These are phyloP conservation scores for Eira barbara DNA, from an alignment of 2,113 vertebrate species.

Conservation along the genomic window DNA sequence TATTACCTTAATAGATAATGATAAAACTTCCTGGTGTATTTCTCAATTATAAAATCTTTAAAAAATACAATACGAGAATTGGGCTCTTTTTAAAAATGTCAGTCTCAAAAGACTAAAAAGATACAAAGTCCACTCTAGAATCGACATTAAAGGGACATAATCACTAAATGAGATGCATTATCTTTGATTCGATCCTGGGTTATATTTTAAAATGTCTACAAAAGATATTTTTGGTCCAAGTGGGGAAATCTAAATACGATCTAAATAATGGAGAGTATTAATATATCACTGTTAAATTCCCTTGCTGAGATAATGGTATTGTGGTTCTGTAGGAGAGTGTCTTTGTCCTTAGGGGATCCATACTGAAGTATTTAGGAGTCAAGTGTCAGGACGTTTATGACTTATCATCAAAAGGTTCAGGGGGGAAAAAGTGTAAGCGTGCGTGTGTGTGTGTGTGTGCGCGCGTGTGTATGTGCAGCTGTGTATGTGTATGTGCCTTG, in stretches of 20 bases:
- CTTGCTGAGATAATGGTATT: not conserved
- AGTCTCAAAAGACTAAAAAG: slow-evolving; percentile 7
- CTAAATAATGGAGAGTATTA: not conserved
- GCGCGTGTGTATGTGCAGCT: no score
- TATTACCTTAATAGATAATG: not conserved
- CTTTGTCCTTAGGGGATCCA: not conserved
- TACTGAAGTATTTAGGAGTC: not conserved
- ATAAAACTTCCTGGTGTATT: not conserved
- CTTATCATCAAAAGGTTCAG: not conserved
- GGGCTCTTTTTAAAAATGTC: not conserved
- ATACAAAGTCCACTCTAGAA: not conserved
- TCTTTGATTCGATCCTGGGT: not conserved
- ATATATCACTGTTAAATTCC: not conserved
- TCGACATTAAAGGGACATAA: slow-evolving; percentile 12
- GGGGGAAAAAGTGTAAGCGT: not conserved
- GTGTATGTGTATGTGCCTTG: not conserved
- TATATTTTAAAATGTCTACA: not conserved
- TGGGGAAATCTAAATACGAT: not conserved
- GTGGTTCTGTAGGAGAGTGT: not conserved
- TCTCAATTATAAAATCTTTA: not conserved
- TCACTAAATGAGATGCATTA: not conserved
- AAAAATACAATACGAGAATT: not conserved
- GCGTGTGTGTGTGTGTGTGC: not conserved
- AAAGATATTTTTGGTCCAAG: not conserved
- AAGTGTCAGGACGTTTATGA: not conserved